Evolutionary conservation across 92 coral and sea anemone species (phyloP).

Genomic region (Bergia sp.): DNA sequence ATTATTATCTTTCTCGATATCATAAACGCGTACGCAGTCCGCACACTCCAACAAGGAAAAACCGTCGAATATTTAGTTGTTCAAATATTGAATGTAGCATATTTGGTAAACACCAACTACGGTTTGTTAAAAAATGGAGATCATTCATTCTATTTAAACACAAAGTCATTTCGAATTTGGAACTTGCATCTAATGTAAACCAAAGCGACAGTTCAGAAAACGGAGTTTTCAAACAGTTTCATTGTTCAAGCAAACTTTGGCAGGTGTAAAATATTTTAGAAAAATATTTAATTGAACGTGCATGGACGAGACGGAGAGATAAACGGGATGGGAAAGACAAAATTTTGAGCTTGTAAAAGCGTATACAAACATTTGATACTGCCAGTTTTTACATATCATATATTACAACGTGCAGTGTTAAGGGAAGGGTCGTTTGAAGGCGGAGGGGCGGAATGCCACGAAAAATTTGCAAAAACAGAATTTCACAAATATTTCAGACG

Average conservation of each 20-base stretch:
- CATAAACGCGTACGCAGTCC: not conserved
- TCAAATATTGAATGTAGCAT: not conserved
- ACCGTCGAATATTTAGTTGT: not conserved
- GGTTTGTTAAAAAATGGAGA: not conserved
- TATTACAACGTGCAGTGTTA: no score
- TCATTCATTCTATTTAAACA: not conserved
- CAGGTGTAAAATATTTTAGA: conserved; percentile 18
- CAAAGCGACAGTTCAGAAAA: not conserved
- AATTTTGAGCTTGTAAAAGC: no score
- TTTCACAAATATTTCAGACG: no score
- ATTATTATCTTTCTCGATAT: no score
- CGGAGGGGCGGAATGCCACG: no score
- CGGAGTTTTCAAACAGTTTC: not conserved
- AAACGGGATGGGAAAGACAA: not conserved
- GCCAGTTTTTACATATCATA: no score
- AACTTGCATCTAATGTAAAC: not conserved
- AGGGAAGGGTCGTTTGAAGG: no score
- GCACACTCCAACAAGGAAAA: not conserved
- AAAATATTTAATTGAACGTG: not conserved
- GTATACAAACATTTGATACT: no score
- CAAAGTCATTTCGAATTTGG: not conserved
- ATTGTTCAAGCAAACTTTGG: conserved; percentile 1
- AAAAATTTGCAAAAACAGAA: no score
- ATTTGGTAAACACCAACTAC: not conserved
- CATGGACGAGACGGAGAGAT: not conserved